Base-by-base conservation (phyloP, 1,140 invertebrate species). In the Drosophila rhopaloa region DNA sequence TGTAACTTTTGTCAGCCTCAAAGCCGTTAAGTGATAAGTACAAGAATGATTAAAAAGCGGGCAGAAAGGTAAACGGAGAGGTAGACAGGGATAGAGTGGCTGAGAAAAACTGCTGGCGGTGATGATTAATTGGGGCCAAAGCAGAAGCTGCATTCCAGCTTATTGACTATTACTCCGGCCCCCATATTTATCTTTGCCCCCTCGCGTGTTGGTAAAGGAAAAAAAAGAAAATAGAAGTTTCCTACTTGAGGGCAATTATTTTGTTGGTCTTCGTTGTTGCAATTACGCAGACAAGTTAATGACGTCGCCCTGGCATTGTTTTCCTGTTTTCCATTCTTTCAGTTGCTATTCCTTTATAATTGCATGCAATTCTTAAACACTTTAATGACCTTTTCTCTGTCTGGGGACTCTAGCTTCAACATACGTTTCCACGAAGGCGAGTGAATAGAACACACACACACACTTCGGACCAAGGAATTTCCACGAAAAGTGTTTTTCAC, bases 1-100 rank as follows among this genome's bases (percentile, higher is more conserved):
- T 86, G 83, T 76, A 79, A 79, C 55, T 79, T 86, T 86, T 86
- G 67, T 88, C 83, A 79, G 79, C 62, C 65, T 58, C 74, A 70
- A 66, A 81, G 80, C 62, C 68, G 75, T 76, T 68, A 76, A 66
- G 59, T 81, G 82, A 85, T 81, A 74, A 74, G 56, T 63, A 50
- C 16, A 35, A 48, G 43, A 54, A 53, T 63, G 47, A 55, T 71
- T 72, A 57, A 74, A 77, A 43, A 62, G 16, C 38, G 59, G 35
- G 19, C 14, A 68, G 32, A 14, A 4, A 65, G 60, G 65, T 68
- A 67, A 54, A 24, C 40, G 24, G 14, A 6, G 9, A n/a, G 19
- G 10, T 9, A 13, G 14, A 4, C 9, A 19, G n/a, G 14, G 35
- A 51, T 32, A 32, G 37, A 43, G 38, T 10, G 46, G 4, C 11